Percentiles rank a stretch among this genome's conserved stretches.
Evolutionary conservation across 2,888 invertebrate species (phyloP).

Genomic region (Ypsolopha sequella): DNA sequence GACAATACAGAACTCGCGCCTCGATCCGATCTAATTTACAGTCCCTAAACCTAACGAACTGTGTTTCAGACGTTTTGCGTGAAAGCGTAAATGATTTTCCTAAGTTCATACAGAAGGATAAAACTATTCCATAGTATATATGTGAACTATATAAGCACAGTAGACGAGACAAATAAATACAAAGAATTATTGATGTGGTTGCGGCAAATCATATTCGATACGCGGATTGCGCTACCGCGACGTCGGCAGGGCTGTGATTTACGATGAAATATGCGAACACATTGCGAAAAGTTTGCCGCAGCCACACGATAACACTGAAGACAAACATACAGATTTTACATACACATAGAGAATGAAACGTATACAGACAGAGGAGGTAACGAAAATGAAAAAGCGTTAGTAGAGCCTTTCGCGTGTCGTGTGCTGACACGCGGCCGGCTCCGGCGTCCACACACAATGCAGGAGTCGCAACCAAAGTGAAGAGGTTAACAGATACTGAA

Average conservation of each 20-base stretch:
- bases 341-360: slow-evolving; percentile 72
- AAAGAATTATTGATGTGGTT: slow-evolving; percentile 55
- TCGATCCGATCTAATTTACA: slow-evolving; percentile 53
- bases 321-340: slow-evolving; percentile 72
- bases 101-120: slow-evolving; percentile 60
- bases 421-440: slow-evolving; percentile 50
- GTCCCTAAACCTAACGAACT: slow-evolving; percentile 53
- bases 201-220: slow-evolving; percentile 46
- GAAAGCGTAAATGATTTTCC: slow-evolving; percentile 72
- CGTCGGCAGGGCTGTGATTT: slow-evolving; percentile 25
- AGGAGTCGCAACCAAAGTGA: slow-evolving; percentile 69
- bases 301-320: slow-evolving; percentile 64
- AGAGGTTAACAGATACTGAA: slow-evolving; percentile 68
- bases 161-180: slow-evolving; percentile 70
- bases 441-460: slow-evolving; percentile 64
- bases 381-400: slow-evolving; percentile 63
- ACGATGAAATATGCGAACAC: slow-evolving; percentile 16
- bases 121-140: slow-evolving; percentile 51
- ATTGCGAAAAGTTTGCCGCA: slow-evolving; percentile 44
- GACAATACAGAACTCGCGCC: slow-evolving; percentile 58
- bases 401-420: slow-evolving; percentile 57
- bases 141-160: slow-evolving; percentile 66
- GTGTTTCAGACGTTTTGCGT: slow-evolving; percentile 67
- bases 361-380: slow-evolving; percentile 69
- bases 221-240: slow-evolving; percentile 18